These are phyloP conservation scores for Polypedilum pembai DNA, from an alignment of 1,140 invertebrate genomes.

Conservation along the genomic window DNA sequence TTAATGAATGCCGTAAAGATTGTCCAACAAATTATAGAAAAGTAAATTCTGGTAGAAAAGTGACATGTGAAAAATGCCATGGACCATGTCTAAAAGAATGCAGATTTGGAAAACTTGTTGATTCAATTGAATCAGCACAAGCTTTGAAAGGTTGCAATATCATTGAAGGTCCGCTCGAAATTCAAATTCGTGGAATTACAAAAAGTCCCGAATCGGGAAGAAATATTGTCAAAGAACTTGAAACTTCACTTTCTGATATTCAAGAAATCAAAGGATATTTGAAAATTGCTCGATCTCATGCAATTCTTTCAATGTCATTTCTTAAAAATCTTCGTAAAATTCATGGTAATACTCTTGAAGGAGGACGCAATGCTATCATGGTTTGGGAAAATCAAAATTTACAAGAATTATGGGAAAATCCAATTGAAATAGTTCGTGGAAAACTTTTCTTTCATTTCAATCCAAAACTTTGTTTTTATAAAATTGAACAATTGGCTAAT, in stretches of 20 bases:
- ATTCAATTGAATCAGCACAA: slow-evolving; percentile 66
- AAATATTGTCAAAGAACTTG: slow-evolving; percentile 64
- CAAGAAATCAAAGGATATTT: slow-evolving; percentile 72
- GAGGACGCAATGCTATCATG: slow-evolving; percentile 56
- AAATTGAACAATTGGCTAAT: slow-evolving; percentile 56
- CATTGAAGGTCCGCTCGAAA: slow-evolving; percentile 67
- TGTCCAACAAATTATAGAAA: slow-evolving; percentile 65
- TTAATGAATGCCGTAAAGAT: slow-evolving; percentile 59
- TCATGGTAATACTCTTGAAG: slow-evolving; percentile 50
- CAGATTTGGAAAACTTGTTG: slow-evolving; percentile 58
- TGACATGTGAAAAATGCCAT: slow-evolving; percentile 47
- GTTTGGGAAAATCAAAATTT: slow-evolving; percentile 89
- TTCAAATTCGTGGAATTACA: slow-evolving; percentile 56
- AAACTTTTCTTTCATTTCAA: slow-evolving; percentile 89
- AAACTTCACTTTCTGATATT: slow-evolving; percentile 62
- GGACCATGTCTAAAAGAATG: slow-evolving; percentile 62
- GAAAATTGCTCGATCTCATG: slow-evolving; percentile 66
- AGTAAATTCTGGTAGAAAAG: slow-evolving; percentile 37
- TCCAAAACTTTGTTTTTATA: slow-evolving; percentile 79
- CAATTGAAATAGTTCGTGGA: slow-evolving; percentile 52
- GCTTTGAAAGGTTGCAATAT: slow-evolving; percentile 72
- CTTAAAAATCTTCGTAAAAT: slow-evolving; percentile 55
- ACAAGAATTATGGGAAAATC: slow-evolving; percentile 76
- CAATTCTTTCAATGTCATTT: slow-evolving; percentile 70
- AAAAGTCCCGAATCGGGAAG: slow-evolving; percentile 37